Base-by-base conservation (phyloP, 2,888 invertebrate species). In the Dyspetes luteomarginatus region DNA sequence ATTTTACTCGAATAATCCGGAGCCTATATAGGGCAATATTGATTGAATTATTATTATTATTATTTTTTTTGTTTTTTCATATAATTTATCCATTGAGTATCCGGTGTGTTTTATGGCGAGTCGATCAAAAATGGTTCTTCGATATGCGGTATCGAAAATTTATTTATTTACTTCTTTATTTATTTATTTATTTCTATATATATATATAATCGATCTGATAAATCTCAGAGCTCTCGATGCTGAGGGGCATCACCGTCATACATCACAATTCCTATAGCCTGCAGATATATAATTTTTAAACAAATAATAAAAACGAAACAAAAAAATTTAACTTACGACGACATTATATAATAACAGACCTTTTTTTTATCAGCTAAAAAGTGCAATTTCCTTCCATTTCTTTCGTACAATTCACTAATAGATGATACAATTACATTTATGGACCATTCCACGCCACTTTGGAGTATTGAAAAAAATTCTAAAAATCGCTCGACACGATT, bases 241-340 rank as follows among this genome's bases (percentile, higher is more conserved):
- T 60, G n/a, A 41, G 24, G n/a, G 45, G 55, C 45, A 64, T 50
- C 72, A 58, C 45, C 68, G 30, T 67, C 64, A 19, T 72, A 76
- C 26, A 72, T 60, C 48, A 68, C 81, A 81, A 81, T 81, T 81
- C 81, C 81, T 81, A 78, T 74, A 78, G 81, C 81, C 77, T 78
- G 81, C 81, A 78, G 74, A 69, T 64, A 75, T 67, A 77, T 50
- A 74, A 74, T 52, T 45, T 65, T 52, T 4, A 65, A 65, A 72
- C 12, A 69, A 74, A 65, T 4, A 28, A 52, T 28, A 67, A 24
- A 36, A 12, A 43, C 56, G 64, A 58, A 4, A 41, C 4, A 9
- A 45, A 22, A 30, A 43, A 68, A 36, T 68, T 67, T 65, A n/a
- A n/a, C n/a, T n/a, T n/a, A n/a, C n/a, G n/a, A n/a, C n/a, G n/a